Evolutionary conservation across 1,140 invertebrate species (phyloP).

Genomic region (Doryteuthis pealeii): DNA sequence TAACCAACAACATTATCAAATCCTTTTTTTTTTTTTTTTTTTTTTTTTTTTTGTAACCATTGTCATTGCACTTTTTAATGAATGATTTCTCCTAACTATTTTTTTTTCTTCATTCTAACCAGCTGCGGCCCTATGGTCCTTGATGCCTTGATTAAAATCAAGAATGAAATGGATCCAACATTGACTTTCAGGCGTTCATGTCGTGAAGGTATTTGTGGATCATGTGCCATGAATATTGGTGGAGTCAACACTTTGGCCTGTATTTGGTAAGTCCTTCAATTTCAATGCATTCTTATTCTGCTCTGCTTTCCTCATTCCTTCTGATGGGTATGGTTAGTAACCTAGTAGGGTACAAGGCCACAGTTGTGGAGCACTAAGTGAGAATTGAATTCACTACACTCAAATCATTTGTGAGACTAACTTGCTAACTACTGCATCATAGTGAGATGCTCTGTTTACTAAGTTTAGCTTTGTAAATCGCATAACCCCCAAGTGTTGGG

Average conservation of each 20-base stretch:
- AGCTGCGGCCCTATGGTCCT: slow-evolving; percentile 96
- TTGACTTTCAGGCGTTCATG: slow-evolving; percentile 95
- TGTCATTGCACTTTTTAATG: not conserved
- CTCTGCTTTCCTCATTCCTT: not conserved
- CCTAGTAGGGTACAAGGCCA: not conserved
- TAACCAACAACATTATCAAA: not conserved
- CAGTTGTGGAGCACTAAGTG: not conserved
- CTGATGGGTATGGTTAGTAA: not conserved
- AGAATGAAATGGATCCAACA: slow-evolving; percentile 96
- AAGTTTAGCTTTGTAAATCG: too few species aligned
- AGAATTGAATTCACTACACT: not conserved
- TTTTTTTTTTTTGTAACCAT: not conserved
- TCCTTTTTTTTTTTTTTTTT: not conserved
- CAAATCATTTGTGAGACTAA: not conserved
- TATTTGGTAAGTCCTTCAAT: slow-evolving; percentile 67
- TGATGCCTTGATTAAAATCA: slow-evolving; percentile 97
- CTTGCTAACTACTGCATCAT: too few species aligned
- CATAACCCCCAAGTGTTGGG: too few species aligned
- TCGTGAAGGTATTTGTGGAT: slow-evolving; percentile 95
- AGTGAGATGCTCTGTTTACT: too few species aligned
- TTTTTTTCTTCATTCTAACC: slow-evolving; percentile 18
- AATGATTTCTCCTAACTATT: slow-evolving; percentile 4
- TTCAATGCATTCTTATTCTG: too few species aligned
- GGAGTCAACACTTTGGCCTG: slow-evolving; percentile 95
- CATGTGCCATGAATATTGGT: slow-evolving; percentile 98